These are phyloP conservation scores for Podarcis muralis DNA, from an alignment of 2,113 vertebrate genomes.

Conservation along the genomic window DNA sequence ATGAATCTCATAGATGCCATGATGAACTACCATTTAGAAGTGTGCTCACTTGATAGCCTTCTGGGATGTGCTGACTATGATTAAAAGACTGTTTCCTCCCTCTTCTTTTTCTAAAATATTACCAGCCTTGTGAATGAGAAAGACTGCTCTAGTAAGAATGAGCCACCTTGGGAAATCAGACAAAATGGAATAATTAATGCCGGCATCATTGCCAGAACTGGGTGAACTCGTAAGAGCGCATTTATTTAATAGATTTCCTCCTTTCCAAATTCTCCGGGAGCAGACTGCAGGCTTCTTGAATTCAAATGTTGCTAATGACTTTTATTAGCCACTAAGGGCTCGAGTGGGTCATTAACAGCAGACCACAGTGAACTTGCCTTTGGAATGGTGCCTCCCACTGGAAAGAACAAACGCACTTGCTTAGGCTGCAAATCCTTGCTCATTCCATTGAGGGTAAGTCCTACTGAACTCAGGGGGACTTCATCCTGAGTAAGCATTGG, in stretches of 20 bases:
- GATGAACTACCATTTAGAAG: slow-evolving; percentile 46
- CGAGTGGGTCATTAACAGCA: slow-evolving; percentile 17
- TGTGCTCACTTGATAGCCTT: slow-evolving; percentile 43
- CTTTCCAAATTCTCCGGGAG: slow-evolving; percentile 1
- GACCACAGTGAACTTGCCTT: background rate
- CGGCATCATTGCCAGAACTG: background rate
- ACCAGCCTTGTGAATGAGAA: background rate
- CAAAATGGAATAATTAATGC: slow-evolving; percentile 41
- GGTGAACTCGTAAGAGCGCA: background rate
- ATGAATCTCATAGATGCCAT: slow-evolving; percentile 55
- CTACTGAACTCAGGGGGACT: background rate
- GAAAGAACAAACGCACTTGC: background rate
- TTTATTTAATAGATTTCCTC: background rate
- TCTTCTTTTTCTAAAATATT: slow-evolving; percentile 23
- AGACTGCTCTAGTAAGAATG: slow-evolving; percentile 26
- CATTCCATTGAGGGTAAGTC: background rate
- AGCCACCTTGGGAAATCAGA: slow-evolving; percentile 36
- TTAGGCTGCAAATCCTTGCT: background rate
- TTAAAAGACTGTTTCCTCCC: background rate
- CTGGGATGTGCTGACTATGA: slow-evolving; percentile 27
- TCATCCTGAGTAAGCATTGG: background rate
- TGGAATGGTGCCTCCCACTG: background rate
- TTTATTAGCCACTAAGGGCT: background rate
- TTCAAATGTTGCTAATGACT: slow-evolving; percentile 37
- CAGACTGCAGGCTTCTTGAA: slow-evolving; percentile 33